These are phyloP conservation scores for Cyclura pinguis DNA, from an alignment of 2,797 vertebrate genomes.

Conservation along the genomic window DNA sequence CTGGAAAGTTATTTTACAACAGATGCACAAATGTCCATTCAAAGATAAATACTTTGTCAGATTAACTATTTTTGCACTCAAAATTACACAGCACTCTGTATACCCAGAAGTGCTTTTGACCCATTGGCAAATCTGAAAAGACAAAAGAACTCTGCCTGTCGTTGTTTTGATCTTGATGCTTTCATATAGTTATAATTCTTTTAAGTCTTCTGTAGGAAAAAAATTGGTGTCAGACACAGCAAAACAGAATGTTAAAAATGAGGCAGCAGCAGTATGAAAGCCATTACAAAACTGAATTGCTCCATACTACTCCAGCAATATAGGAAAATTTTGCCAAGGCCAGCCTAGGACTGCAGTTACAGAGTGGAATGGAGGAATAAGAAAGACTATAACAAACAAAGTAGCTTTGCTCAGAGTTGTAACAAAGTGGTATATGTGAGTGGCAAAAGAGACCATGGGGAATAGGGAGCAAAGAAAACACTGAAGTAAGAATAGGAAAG, in stretches of 20 bases:
- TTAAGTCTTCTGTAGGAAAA: neutral
- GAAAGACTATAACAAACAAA: neutral
- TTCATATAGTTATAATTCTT: no score
- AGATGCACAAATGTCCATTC: constrained; percentile 44
- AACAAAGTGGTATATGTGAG: no score
- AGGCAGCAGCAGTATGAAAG: no score
- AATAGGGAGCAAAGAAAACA: neutral
- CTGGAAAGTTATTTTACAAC: constrained; percentile 57
- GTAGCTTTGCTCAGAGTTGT: neutral
- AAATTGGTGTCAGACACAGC: neutral
- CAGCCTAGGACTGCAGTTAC: neutral
- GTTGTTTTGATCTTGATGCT: neutral
- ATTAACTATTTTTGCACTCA: constrained; percentile 15
- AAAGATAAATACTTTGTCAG: constrained; percentile 62
- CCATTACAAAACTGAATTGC: neutral
- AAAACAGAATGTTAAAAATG: neutral
- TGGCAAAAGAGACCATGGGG: neutral
- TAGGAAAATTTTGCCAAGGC: neutral
- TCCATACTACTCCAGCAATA: neutral
- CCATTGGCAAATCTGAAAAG: neutral
- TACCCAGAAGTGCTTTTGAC: neutral
- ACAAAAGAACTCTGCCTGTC: neutral
- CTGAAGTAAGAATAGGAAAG: no score
- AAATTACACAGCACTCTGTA: neutral
- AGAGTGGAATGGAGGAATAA: neutral